These are phyloP conservation scores for Metellina segmentata DNA, from an alignment of 2,888 invertebrate species.

Conservation along the genomic window DNA sequence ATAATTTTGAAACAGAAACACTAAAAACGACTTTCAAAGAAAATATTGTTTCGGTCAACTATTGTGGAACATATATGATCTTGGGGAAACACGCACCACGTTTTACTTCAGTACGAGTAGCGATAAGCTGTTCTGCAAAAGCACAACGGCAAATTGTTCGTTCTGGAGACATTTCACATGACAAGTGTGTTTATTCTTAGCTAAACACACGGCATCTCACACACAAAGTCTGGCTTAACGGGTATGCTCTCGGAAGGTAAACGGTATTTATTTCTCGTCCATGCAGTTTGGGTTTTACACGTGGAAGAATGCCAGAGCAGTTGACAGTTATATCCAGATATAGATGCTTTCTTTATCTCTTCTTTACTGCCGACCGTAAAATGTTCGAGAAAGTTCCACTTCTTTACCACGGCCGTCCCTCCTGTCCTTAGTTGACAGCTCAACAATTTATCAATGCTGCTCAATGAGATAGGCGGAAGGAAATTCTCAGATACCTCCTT, in stretches of 20 bases:
- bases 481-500: neutral
- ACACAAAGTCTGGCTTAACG: neutral
- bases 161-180: conserved; percentile 6
- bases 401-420: neutral
- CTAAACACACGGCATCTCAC: conserved; percentile 17
- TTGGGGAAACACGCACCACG: too few species aligned
- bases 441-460: neutral
- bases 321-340: conserved; percentile 23
- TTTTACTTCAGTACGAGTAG: too few species aligned
- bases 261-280: conserved; percentile 7
- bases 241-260: neutral
- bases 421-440: neutral
- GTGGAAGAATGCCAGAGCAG: conserved; percentile 9
- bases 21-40: too few species aligned
- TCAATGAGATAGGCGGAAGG: neutral
- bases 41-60: too few species aligned
- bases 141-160: neutral
- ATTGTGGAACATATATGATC: too few species aligned
- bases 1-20: too few species aligned
- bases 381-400: neutral
- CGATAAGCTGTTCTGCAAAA: neutral
- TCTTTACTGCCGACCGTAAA: conserved; percentile 5
- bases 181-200: conserved; percentile 4
- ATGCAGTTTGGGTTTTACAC: conserved; percentile 6
- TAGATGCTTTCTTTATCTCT: conserved; percentile 8